These are phyloP conservation scores for Nyctibius bracteatus DNA, from an alignment of 2,113 vertebrate genomes.

Conservation along the genomic window DNA sequence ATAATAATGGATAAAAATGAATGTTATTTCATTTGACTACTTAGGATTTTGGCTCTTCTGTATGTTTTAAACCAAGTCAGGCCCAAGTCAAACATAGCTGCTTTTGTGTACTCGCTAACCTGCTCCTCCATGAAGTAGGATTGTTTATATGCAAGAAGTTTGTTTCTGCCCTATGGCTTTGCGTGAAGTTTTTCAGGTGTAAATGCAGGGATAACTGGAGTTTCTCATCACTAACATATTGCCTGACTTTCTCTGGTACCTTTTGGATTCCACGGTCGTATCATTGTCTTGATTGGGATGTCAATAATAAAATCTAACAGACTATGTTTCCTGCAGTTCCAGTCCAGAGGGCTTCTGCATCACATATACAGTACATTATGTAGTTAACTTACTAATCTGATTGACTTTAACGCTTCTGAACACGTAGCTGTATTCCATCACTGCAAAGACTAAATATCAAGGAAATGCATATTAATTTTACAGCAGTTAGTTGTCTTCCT, in stretches of 20 bases:
- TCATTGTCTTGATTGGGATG: background rate
- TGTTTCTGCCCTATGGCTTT: accelerated
- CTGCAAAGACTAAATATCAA: background rate
- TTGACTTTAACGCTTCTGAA: background rate
- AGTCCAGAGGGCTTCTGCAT: background rate
- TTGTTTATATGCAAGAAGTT: background rate
- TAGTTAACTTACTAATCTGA: background rate
- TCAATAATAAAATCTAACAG: background rate
- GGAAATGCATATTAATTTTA: background rate
- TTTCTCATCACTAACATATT: background rate
- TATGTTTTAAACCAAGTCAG: background rate
- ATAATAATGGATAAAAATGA: no score
- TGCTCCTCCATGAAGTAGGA: background rate
- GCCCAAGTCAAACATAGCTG: background rate
- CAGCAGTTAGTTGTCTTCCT: background rate
- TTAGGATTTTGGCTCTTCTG: background rate
- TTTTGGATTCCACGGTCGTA: background rate
- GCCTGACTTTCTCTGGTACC: background rate
- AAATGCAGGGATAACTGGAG: background rate
- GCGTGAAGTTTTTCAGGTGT: background rate
- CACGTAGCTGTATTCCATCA: background rate
- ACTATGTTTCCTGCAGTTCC: background rate
- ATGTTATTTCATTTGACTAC: background rate
- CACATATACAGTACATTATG: accelerated
- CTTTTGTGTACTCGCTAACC: background rate